A percentile compares a stretch with the other conserved stretches of the same genome.
These are phyloP conservation scores for Myotis davidii DNA, from an alignment of 2,113 vertebrate genomes.

Conservation along the genomic window DNA sequence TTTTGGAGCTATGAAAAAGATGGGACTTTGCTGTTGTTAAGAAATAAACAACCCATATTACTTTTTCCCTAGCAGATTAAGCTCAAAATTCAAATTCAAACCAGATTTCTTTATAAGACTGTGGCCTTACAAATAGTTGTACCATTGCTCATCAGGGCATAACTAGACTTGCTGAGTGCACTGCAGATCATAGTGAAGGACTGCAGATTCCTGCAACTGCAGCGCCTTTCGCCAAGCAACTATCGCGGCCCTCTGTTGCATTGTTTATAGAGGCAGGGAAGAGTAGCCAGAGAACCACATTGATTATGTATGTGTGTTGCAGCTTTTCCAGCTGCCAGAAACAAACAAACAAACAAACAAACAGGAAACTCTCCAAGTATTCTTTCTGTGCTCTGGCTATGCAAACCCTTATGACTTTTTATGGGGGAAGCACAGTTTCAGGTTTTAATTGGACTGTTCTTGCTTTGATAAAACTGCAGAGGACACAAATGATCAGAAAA, in stretches of 20 bases:
- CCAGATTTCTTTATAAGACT: neutral
- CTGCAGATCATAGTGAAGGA: neutral
- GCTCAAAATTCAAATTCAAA: neutral
- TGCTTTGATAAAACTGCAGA: neutral
- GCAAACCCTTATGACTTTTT: neutral
- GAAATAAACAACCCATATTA: neutral
- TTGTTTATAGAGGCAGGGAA: neutral
- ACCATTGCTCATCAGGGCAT: neutral
- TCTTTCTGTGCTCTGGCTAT: neutral
- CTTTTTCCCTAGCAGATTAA: neutral
- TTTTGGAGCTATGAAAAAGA: neutral
- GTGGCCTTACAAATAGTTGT: neutral
- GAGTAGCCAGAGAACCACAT: neutral
- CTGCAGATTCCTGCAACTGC: neutral
- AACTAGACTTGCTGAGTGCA: neutral
- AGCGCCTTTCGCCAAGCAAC: neutral
- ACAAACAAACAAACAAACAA: neutral
- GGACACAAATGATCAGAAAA: constrained; percentile 12
- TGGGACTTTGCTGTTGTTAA: neutral
- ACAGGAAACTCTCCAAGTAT: neutral
- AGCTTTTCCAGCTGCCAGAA: neutral
- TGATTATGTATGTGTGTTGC: neutral
- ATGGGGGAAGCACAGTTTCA: neutral
- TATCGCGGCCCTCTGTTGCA: accelerated
- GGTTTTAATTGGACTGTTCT: neutral